Evolutionary conservation across 2,888 invertebrate species (phyloP).

Genomic region (Pocota personata): DNA sequence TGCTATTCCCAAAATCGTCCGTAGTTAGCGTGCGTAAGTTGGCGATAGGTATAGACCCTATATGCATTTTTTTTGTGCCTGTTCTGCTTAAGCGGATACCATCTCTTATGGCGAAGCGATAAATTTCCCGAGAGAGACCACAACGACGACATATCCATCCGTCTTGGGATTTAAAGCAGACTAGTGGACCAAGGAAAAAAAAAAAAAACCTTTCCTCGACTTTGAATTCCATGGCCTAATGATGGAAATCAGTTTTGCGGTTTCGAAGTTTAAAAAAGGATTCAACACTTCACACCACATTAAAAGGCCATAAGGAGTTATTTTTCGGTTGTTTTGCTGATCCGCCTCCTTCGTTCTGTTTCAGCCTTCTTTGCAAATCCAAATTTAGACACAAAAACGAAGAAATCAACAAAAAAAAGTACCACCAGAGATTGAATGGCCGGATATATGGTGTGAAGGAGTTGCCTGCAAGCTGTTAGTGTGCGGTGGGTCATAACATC

Average conservation of each 20-base stretch:
- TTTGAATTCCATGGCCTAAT: conserved; percentile 67
- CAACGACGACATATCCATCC: conserved; percentile 66
- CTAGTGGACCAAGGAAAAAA: conserved; percentile 25
- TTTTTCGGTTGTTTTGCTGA: conserved; percentile 56
- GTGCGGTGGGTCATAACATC: conserved; percentile 73
- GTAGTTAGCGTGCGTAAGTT: conserved; percentile 56
- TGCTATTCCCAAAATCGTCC: conserved; percentile 65
- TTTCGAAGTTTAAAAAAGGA: conserved; percentile 61
- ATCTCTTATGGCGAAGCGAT: conserved; percentile 66
- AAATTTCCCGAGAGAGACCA: conserved; percentile 69
- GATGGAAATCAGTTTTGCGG: conserved; percentile 73
- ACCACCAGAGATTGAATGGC: conserved; percentile 51
- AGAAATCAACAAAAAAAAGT: neutral
- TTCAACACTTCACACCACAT: conserved; percentile 70
- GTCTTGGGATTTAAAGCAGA: conserved; percentile 67
- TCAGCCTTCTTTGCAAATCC: conserved; percentile 30
- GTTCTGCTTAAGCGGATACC: conserved; percentile 63
- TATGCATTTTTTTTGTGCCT: conserved; percentile 7
- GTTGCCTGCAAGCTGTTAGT: conserved; percentile 61
- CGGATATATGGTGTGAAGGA: conserved; percentile 64
- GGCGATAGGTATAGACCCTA: conserved; percentile 12
- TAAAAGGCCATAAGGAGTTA: conserved; percentile 57
- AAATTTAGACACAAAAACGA: conserved; percentile 67
- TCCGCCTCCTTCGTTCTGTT: conserved; percentile 53
- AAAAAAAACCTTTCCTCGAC: conserved; percentile 5